A percentile compares a stretch with the other conserved stretches of the same genome.
Evolutionary conservation across 1,140 invertebrate genomes (phyloP).

Genomic region (Papilio dardanus): DNA sequence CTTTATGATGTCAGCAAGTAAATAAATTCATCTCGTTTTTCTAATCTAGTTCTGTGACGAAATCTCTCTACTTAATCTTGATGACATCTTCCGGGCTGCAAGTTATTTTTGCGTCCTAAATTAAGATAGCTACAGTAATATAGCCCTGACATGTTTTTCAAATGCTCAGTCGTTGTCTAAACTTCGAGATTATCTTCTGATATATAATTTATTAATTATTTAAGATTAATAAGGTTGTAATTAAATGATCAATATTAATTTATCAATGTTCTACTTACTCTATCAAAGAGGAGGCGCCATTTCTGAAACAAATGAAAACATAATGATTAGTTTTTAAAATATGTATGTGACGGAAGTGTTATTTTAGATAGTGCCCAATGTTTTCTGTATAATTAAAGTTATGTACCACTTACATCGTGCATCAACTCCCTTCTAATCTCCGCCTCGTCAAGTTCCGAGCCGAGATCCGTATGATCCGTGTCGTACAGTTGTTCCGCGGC

Average conservation of each 20-base stretch:
- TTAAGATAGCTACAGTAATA: neutral
- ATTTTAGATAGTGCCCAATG: neutral
- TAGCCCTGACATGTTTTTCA: neutral
- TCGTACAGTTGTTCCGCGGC: constrained; percentile 86
- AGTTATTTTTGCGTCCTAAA: neutral
- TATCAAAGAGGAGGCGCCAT: constrained; percentile 93
- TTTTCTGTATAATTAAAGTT: neutral
- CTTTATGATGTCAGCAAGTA: constrained; percentile 1
- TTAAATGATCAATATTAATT: too few relatives aligned
- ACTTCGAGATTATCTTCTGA: neutral
- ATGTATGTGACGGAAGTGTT: neutral
- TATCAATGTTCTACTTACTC: constrained; percentile 83
- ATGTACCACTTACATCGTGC: constrained; percentile 84
- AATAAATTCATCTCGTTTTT: constrained; percentile 14
- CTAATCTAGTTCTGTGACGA: neutral
- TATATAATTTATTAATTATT: neutral
- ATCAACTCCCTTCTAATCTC: constrained; percentile 89
- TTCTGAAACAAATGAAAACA: constrained; percentile 85
- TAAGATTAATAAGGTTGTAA: too few relatives aligned
- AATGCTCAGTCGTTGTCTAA: neutral
- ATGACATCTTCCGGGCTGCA: neutral
- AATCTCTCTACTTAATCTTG: constrained; percentile 7
- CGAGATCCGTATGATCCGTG: constrained; percentile 89
- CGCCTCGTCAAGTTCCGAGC: constrained; percentile 89
- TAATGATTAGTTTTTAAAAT: neutral